These are phyloP conservation scores for Galleria mellonella DNA, from an alignment of 1,140 invertebrate species.

Conservation along the genomic window DNA sequence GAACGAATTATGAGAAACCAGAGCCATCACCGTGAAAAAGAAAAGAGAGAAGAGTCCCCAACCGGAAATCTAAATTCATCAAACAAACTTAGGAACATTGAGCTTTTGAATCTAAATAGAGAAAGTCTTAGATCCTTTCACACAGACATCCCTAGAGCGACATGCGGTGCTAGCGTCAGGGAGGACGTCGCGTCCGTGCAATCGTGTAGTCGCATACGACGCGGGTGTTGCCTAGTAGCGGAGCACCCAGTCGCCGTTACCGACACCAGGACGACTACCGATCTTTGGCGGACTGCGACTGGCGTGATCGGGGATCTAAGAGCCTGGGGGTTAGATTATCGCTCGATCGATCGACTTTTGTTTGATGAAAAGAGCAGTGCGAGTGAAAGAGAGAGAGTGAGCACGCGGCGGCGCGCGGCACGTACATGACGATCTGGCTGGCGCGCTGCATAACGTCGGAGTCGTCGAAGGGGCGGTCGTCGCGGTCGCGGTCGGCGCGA, in stretches of 20 bases:
- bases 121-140: no score
- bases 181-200: no score
- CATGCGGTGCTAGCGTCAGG: no score
- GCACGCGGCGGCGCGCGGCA: slow-evolving; percentile 33
- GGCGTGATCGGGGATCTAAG: no score
- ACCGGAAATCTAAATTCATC: slow-evolving; percentile 33
- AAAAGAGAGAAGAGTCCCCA: slow-evolving; percentile 28
- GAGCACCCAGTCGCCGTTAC: no score
- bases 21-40: slow-evolving; percentile 36
- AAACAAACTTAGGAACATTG: slow-evolving; percentile 31
- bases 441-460: slow-evolving; percentile 86
- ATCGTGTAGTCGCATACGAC: no score
- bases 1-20: slow-evolving; percentile 32
- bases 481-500: slow-evolving; percentile 68
- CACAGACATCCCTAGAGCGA: no score
- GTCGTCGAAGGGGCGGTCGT: slow-evolving; percentile 81
- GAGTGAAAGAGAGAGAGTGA: slow-evolving; percentile 14
- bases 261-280: no score
- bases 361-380: slow-evolving; percentile 29
- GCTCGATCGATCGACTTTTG: slow-evolving; percentile 12
- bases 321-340: no score
- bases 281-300: no score
- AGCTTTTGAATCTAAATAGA: no score
- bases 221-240: no score
- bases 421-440: slow-evolving; percentile 90